phyloP scores from a whole-genome alignment of 2,797 vertebrate genomes.

The Cirrhinus molitorella region DNA sequence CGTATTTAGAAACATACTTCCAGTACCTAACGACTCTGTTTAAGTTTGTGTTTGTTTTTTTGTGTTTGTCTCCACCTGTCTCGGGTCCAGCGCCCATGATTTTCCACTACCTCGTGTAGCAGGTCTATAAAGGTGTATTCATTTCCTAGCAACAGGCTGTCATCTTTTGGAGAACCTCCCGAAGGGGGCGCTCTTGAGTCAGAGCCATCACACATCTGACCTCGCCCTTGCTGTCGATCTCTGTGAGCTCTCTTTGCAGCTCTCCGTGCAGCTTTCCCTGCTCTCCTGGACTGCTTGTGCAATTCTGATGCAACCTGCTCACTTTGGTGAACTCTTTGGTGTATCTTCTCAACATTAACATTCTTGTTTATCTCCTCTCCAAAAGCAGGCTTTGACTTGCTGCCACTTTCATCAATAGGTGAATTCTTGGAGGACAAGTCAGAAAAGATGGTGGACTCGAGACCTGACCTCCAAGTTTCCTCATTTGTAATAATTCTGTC shows the following conservation, averaged over 20 bases:
- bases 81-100: slow-evolving; percentile 83
- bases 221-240: slow-evolving; percentile 29
- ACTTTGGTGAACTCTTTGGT: not conserved
- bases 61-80: slow-evolving; percentile 80
- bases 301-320: slow-evolving; percentile 5
- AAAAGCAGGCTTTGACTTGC: not conserved
- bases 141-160: slow-evolving; percentile 68
- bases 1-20: not conserved
- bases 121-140: slow-evolving; percentile 78
- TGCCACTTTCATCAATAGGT: not conserved
- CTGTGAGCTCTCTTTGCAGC: not conserved
- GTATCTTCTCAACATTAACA: not conserved
- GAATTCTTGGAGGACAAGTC: not conserved
- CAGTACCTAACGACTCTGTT: slow-evolving; percentile 50
- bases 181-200: slow-evolving; percentile 57
- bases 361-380: slow-evolving; percentile 2
- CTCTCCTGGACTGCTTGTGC: slow-evolving; percentile 1
- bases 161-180: slow-evolving; percentile 68
- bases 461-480: not conserved
- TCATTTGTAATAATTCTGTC: not conserved
- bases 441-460: not conserved
- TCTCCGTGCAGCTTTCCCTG: not conserved
- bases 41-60: slow-evolving; percentile 65
- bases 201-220: not conserved
- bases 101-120: slow-evolving; percentile 83